Percentiles rank a stretch among this genome's conserved stretches.
Conservation (phyloP, 2,797 vertebrate genomes). For the Pseudopleuronectes americanus region DNA sequence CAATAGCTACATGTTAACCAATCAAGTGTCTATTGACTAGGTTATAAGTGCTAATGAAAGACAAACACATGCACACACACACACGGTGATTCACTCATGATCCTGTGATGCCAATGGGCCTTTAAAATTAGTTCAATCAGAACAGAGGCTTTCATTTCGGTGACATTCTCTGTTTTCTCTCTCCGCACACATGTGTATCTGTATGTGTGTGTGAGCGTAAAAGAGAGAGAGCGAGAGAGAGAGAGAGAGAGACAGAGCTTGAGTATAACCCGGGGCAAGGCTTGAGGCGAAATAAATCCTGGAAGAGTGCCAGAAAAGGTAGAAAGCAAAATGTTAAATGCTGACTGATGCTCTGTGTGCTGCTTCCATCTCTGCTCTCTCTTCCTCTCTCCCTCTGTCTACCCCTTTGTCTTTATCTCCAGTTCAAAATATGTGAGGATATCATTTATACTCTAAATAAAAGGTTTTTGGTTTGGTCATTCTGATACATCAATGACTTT, state of each 20-base stretch:
- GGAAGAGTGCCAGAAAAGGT: slow-evolving; percentile 69
- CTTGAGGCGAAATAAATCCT: slow-evolving; percentile 73
- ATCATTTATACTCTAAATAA: background rate
- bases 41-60: slow-evolving; percentile 66
- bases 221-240: background rate
- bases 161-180: slow-evolving; percentile 14
- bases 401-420: slow-evolving; percentile 10
- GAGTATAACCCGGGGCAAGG: slow-evolving; percentile 70
- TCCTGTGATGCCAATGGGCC: slow-evolving; percentile 10
- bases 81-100: slow-evolving; percentile 2
- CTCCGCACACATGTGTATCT: slow-evolving; percentile 7
- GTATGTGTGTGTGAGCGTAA: slow-evolving; percentile 17
- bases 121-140: slow-evolving; percentile 58
- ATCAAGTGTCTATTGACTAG: slow-evolving; percentile 66
- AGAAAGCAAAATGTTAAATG: slow-evolving; percentile 70
- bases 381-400: background rate
- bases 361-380: slow-evolving; percentile 36
- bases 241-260: slow-evolving; percentile 34
- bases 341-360: slow-evolving; percentile 69
- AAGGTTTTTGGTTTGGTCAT: background rate
- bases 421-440: background rate
- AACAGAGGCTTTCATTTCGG: slow-evolving; percentile 42
- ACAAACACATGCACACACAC: slow-evolving; percentile 15
- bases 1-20: slow-evolving; percentile 68
- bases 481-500: background rate